phyloP scores from a whole-genome alignment of 2,113 vertebrate genomes.

The Anguilla rostrata region DNA sequence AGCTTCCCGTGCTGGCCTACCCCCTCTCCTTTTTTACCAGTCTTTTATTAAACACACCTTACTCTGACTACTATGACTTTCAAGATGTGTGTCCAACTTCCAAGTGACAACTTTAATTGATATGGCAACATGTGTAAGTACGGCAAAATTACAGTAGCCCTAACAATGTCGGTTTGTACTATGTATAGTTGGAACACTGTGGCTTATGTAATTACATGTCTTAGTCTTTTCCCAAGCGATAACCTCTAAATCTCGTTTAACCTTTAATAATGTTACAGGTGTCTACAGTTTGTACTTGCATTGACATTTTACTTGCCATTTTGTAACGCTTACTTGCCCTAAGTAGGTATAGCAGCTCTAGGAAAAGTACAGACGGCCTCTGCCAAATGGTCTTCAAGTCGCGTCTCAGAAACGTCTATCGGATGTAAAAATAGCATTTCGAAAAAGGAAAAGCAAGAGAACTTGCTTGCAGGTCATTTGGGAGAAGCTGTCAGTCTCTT shows the following conservation, averaged over 20 bases:
- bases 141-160: neutral
- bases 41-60: neutral
- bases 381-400: too few species aligned
- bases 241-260: neutral
- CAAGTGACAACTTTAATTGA: neutral
- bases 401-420: neutral
- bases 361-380: too few species aligned
- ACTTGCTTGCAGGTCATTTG: neutral
- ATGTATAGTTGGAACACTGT: neutral
- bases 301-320: neutral
- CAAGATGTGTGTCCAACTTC: neutral
- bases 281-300: neutral
- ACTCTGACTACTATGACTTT: neutral
- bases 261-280: neutral
- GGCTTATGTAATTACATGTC: neutral
- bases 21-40: neutral
- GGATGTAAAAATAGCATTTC: neutral
- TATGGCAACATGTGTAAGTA: neutral
- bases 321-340: neutral
- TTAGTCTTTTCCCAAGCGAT: neutral
- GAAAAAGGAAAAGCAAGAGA: neutral
- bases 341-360: neutral
- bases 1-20: neutral
- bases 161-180: neutral
- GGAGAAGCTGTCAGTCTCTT: neutral